Evolutionary conservation across 2,797 vertebrate species (phyloP).

Genomic region (Merluccius polli): DNA sequence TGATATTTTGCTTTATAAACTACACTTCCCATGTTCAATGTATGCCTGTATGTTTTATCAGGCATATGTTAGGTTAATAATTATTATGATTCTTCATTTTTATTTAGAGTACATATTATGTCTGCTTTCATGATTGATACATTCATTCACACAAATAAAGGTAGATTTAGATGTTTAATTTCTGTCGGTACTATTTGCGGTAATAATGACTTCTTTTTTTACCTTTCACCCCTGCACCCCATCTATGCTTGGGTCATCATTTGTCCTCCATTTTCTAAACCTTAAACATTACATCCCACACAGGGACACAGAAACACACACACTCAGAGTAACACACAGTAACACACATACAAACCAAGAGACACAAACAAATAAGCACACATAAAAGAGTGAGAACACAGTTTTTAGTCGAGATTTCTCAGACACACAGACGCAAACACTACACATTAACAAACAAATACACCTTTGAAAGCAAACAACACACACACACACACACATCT

Average conservation of each 20-base stretch:
- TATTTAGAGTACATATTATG: neutral
- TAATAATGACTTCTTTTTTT: neutral
- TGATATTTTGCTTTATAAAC: neutral
- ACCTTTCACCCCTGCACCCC: neutral
- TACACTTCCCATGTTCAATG: neutral
- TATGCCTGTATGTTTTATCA: neutral
- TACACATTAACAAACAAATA: constrained; percentile 1
- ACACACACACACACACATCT: constrained; percentile 10
- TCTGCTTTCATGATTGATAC: neutral
- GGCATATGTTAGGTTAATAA: neutral
- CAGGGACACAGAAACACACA: neutral
- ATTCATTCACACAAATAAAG: neutral
- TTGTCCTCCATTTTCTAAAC: constrained; percentile 1
- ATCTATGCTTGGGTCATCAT: neutral
- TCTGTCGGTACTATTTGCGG: neutral
- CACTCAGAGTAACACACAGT: neutral
- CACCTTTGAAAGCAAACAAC: neutral
- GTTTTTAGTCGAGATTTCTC: neutral
- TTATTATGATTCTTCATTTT: neutral
- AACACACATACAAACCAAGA: neutral
- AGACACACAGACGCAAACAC: constrained; percentile 4
- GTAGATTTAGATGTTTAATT: neutral
- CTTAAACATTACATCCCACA: constrained; percentile 2
- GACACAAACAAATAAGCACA: neutral
- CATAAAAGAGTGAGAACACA: neutral